Evolutionary conservation across 1,140 invertebrate genomes (phyloP).

Genomic region (Vanessa tameamea): DNA sequence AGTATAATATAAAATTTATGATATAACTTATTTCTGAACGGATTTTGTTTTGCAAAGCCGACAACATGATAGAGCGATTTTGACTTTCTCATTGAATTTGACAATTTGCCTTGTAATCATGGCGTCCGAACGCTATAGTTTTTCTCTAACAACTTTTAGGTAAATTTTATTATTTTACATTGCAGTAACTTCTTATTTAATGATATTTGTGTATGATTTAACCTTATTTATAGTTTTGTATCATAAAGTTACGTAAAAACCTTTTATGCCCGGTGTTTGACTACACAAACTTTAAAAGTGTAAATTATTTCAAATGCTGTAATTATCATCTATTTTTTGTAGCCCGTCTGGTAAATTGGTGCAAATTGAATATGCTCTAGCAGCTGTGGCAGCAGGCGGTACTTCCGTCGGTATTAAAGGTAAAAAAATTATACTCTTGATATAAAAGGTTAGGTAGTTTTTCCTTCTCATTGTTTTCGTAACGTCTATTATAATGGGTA

Average conservation of each 20-base stretch:
- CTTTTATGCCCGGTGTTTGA: constrained; percentile 13
- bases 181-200: neutral
- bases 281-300: constrained; percentile 15
- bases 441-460: constrained; percentile 59
- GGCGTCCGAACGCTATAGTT: constrained; percentile 98
- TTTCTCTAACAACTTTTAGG: constrained; percentile 99
- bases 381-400: constrained; percentile 98
- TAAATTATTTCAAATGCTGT: constrained; percentile 10
- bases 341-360: constrained; percentile 99
- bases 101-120: constrained; percentile 84
- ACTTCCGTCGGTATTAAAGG: constrained; percentile 99
- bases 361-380: constrained; percentile 99
- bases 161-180: constrained; percentile 76
- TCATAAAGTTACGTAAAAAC: neutral
- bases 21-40: neutral
- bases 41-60: constrained; percentile 10
- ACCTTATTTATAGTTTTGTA: neutral
- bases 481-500: neutral
- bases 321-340: constrained; percentile 61
- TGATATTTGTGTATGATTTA: neutral
- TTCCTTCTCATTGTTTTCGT: constrained; percentile 25
- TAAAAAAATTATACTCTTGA: constrained; percentile 53
- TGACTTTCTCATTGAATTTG: constrained; percentile 43
- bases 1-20: no score
- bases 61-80: constrained; percentile 48